Evolutionary conservation across 64 coral and sea anemone species (phyloP), one percentile per base, ranked within the genome.

Genomic region (Pachyseris speciosa): DNA sequence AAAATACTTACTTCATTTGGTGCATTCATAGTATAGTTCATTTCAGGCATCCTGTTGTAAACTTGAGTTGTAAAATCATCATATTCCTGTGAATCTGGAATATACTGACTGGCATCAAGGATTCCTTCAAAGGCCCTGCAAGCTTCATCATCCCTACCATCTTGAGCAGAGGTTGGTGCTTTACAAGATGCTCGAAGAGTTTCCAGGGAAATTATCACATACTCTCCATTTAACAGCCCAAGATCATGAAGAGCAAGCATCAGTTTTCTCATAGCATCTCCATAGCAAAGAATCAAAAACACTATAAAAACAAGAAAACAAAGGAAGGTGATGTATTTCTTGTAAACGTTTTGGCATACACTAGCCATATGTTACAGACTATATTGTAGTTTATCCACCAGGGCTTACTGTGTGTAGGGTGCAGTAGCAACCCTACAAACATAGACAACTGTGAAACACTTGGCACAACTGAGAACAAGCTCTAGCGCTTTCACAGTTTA

Each of bases 251-350:
- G 63, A 50, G 29, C 49, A 9, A 96, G 61, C 70, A 96, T 39
- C 32, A 83, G 52, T 26, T 37, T 19, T 79, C 95, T 89, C 28
- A 96, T 26, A 5, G 10, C 53, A 31, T 22, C 12, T 39, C 86
- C 91, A 57, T 93, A 96, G 41, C 91, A 47, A 15, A 85, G 45
- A 31, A 96, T 32, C 45, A 96, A 20, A 73, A 96, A 93, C 25
- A 93, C 95, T 96, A 50, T 22, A 84, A 87, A 83, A 22, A 67
- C 67, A 17, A 20, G 20, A 20, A 24, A 67, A 75, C 2, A 20
- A 27, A 11, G 27, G 38, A 37, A 51, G 31, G 7, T n/a, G 22
- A 16, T 25, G 72, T 45, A 75, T 24, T 22, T 75, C 2, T 43
- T n/a, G n/a, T n/a, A n/a, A n/a, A n/a, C n/a, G n/a, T n/a, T n/a